Conservation (phyloP, 2,113 vertebrate genomes). For the Tachuris rubrigastra region DNA sequence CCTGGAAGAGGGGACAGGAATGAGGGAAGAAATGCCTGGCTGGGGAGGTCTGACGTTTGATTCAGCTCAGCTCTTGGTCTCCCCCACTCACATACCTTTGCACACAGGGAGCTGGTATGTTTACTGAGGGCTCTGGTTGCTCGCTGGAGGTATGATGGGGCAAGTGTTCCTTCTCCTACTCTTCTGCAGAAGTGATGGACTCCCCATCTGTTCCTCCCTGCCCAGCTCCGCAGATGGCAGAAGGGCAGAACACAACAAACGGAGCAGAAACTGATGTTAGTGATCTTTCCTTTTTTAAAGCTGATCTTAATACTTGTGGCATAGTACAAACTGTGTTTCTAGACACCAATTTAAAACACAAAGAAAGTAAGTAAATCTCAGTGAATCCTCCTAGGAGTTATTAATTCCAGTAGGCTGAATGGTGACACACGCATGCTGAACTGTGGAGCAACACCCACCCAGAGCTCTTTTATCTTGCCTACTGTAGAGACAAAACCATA, state of each 20-base stretch:
- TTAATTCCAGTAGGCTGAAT: neutral
- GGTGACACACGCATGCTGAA: neutral
- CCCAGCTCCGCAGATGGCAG: neutral
- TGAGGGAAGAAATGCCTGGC: neutral
- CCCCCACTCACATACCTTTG: neutral
- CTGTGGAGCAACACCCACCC: neutral
- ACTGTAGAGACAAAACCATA: neutral
- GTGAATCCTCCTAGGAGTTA: neutral
- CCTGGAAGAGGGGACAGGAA: conserved; percentile 16
- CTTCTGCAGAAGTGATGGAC: neutral
- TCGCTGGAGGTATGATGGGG: accelerated
- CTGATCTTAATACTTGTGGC: neutral
- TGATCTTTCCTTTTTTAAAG: neutral
- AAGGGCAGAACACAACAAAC: neutral
- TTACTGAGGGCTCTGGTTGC: neutral
- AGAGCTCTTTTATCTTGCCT: neutral
- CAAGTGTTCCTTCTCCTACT: neutral
- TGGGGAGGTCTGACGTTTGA: neutral
- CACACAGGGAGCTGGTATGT: neutral
- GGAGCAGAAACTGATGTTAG: neutral
- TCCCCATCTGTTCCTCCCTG: neutral
- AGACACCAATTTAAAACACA: neutral
- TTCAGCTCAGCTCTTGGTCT: neutral
- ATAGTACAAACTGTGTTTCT: neutral
- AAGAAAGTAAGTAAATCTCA: neutral